phyloP scores from a whole-genome alignment of 35 echinoderm and acorn worm species.

The Strongylocentrotus purpuratus region DNA sequence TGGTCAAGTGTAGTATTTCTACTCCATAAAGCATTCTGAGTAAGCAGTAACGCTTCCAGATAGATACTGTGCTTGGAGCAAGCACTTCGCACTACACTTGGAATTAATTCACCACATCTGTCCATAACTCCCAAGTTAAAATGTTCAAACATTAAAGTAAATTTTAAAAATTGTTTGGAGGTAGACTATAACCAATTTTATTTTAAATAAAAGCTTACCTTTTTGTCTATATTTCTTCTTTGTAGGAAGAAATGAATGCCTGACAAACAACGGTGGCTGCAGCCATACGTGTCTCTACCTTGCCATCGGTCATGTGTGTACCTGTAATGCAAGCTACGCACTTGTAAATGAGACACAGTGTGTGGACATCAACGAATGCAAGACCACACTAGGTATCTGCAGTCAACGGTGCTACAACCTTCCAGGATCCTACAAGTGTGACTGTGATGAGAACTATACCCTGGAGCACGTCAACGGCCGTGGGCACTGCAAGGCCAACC shows the following conservation, averaged over 20 bases:
- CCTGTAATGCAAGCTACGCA: constrained; percentile 52
- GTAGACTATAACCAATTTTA: too few relatives aligned
- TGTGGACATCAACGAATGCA: constrained; percentile 79
- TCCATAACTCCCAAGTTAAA: too few relatives aligned
- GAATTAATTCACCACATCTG: too few relatives aligned
- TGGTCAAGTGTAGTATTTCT: too few relatives aligned
- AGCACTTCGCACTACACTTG: too few relatives aligned
- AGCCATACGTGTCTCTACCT: constrained; percentile 53
- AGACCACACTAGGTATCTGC: constrained; percentile 50
- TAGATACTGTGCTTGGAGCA: too few relatives aligned
- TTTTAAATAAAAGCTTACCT: background rate
- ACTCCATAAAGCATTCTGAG: too few relatives aligned
- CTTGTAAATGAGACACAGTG: constrained; percentile 49
- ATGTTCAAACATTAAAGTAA: too few relatives aligned
- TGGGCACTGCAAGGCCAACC: constrained; percentile 55
- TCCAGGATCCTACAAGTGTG: constrained; percentile 65
- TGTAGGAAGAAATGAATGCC: constrained; percentile 67
- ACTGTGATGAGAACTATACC: constrained; percentile 56
- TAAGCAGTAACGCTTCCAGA: too few relatives aligned
- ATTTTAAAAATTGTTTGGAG: too few relatives aligned
- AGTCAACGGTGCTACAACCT: constrained; percentile 74
- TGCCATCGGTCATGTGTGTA: constrained; percentile 54
- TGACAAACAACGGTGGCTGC: constrained; percentile 63
- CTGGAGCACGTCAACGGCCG: constrained; percentile 6
- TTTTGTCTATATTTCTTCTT: background rate